Conservation (phyloP, 1,140 invertebrate genomes). For the Pogonognathellus flavescens region DNA sequence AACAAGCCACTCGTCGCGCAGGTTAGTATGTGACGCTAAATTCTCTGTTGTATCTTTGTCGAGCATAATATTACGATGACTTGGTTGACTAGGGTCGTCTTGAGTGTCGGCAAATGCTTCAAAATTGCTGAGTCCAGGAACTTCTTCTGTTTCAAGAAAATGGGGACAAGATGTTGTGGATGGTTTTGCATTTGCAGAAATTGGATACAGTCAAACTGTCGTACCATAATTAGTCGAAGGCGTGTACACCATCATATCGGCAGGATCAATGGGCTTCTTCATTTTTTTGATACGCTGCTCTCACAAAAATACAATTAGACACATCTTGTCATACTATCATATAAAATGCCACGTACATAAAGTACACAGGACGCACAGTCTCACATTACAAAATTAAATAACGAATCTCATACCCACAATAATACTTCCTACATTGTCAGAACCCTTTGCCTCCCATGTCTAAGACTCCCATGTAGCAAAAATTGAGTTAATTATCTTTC, state of each 20-base stretch:
- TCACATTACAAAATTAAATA: no score
- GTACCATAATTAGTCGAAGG: slow-evolving; percentile 64
- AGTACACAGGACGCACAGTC: no score
- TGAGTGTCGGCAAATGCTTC: background rate
- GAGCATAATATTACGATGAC: background rate
- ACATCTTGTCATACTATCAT: no score
- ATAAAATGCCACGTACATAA: no score
- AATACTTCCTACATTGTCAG: no score
- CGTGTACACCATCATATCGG: slow-evolving; percentile 59
- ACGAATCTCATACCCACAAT: no score
- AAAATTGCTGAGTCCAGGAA: background rate
- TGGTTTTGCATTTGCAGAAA: slow-evolving; percentile 37
- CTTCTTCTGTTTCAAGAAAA: slow-evolving; percentile 44
- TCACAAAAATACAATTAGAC: slow-evolving; percentile 10
- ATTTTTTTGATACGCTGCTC: slow-evolving; percentile 62
- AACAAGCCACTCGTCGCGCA: slow-evolving; percentile 22
- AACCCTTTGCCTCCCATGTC: no score
- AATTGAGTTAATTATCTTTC: no score
- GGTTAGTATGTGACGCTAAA: background rate
- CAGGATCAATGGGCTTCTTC: slow-evolving; percentile 59
- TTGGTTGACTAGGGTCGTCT: background rate
- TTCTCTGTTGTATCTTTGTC: background rate
- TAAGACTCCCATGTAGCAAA: no score
- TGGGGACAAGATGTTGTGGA: slow-evolving; percentile 13
- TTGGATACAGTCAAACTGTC: slow-evolving; percentile 58